A percentile compares a stretch with the other conserved stretches of the same genome.
phyloP scores from a whole-genome alignment of 2,113 vertebrate genomes.

The Dinomys branickii region DNA sequence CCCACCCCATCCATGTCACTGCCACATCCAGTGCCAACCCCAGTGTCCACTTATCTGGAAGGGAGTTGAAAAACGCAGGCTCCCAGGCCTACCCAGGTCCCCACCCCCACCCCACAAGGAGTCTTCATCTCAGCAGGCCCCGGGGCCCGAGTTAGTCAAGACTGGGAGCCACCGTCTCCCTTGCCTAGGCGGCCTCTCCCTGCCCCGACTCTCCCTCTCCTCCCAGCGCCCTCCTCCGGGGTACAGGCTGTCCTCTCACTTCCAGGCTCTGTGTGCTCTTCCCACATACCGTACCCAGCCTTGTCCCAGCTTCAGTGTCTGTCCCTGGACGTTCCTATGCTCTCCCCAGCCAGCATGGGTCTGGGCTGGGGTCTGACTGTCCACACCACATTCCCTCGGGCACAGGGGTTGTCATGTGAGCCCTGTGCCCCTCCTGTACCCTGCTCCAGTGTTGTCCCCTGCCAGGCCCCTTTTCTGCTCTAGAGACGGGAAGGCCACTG shows the following conservation, averaged over 20 bases:
- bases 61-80: neutral
- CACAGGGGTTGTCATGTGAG: no score
- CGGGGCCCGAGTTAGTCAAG: accelerated
- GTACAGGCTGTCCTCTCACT: neutral
- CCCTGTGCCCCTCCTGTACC: neutral
- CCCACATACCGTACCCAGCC: neutral
- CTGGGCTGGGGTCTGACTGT: neutral
- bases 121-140: neutral
- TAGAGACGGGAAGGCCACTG: no score
- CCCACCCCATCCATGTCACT: no score
- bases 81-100: neutral
- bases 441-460: neutral
- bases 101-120: accelerated
- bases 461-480: no score
- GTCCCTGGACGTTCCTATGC: neutral
- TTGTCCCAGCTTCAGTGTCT: accelerated
- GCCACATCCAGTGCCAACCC: neutral
- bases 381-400: neutral
- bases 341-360: neutral
- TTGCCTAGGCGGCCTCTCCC: neutral
- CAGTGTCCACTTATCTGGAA: neutral
- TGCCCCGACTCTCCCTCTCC: neutral
- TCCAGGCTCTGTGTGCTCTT: neutral
- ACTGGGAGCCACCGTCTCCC: neutral
- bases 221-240: neutral